Percentiles rank a stretch among this genome's conserved stretches.
Evolutionary conservation across 2,113 vertebrate genomes (phyloP).

Genomic region (Perca schrenkii): DNA sequence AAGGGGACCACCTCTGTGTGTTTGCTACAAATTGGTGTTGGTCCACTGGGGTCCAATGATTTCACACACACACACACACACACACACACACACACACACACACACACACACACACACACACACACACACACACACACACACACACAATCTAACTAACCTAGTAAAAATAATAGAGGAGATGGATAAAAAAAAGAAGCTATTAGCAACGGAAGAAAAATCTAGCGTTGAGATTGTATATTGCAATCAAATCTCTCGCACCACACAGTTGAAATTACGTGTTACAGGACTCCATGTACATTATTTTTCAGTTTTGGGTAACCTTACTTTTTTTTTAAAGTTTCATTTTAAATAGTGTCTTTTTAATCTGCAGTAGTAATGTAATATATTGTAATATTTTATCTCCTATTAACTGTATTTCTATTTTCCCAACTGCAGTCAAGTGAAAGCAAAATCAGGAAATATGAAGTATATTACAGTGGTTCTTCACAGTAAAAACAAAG

Average conservation of each 20-base stretch:
- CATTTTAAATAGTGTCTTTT: too few relatives aligned
- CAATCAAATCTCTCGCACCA: too few relatives aligned
- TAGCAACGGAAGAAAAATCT: background rate
- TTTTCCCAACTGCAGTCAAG: background rate
- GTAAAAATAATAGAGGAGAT: conserved; percentile 13
- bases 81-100: conserved; percentile 5
- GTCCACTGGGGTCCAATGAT: conserved; percentile 32
- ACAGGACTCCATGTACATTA: too few relatives aligned
- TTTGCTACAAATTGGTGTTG: conserved; percentile 35
- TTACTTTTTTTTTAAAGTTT: too few relatives aligned
- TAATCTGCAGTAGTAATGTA: too few relatives aligned
- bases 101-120: conserved; percentile 13
- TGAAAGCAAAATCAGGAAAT: background rate
- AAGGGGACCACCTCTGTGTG: conserved; percentile 53
- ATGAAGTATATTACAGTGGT: too few relatives aligned
- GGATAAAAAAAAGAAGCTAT: background rate
- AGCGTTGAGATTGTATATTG: too few relatives aligned
- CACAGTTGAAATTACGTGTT: too few relatives aligned
- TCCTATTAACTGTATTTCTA: too few relatives aligned
- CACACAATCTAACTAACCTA: background rate
- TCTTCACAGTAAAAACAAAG: background rate
- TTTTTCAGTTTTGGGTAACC: too few relatives aligned
- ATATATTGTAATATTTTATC: too few relatives aligned
- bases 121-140: conserved; percentile 11
- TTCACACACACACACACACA: conserved; percentile 1